phyloP scores from a whole-genome alignment of 2,888 invertebrate species.

The Spisula subtruncata region DNA sequence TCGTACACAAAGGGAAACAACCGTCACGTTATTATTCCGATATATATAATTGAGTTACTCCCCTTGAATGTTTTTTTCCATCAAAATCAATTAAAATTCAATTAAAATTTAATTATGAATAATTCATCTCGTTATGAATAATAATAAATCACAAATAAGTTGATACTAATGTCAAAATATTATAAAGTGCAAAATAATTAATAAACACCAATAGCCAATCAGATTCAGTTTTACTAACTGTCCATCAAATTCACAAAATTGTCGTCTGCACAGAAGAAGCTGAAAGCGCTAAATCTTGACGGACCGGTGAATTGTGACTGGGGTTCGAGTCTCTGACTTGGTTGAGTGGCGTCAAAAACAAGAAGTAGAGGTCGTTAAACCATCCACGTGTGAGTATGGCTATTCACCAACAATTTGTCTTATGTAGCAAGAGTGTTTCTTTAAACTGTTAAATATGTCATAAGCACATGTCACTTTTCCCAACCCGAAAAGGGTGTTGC shows the following conservation, averaged over 20 bases:
- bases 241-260: not conserved
- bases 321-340: too few species aligned
- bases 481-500: too few species aligned
- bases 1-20: not conserved
- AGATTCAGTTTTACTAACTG: not conserved
- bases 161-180: not conserved
- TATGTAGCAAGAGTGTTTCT: too few species aligned
- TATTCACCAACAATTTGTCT: too few species aligned
- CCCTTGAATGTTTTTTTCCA: not conserved
- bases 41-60: not conserved
- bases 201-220: not conserved
- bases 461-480: too few species aligned
- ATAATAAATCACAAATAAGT: not conserved
- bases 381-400: too few species aligned
- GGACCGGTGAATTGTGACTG: too few species aligned
- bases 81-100: not conserved
- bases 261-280: conserved; percentile 9
- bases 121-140: not conserved
- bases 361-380: too few species aligned
- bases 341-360: too few species aligned
- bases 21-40: not conserved
- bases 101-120: not conserved
- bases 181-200: not conserved
- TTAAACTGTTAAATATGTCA: too few species aligned
- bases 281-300: too few species aligned